Evolutionary conservation across 1,140 invertebrate species (phyloP), one percentile per base, ranked within the genome.

Genomic region (Papilio machaon): DNA sequence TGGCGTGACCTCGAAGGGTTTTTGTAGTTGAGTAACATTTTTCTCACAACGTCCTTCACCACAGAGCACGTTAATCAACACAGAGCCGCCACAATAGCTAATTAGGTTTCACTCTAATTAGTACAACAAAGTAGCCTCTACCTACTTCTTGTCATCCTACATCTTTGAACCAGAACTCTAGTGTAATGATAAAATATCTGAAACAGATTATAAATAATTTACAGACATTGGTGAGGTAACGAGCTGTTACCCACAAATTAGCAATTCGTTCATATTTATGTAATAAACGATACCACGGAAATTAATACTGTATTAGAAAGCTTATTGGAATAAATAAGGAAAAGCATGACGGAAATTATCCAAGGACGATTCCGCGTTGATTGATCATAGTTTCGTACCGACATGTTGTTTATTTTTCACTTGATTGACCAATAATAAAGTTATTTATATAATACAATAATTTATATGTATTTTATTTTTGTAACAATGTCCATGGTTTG

Each of bases 21-120:
- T 67, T 70, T 35, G 64, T 70, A 15, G 23, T 70, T 38, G 64
- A 35, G 2, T 13, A 70, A 30, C 64, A 70, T 70, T 70, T 70
- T 70, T 70, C 60, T 70, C 64, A 70, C 64, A 35, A 70, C 30
- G 64, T 70, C 64, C 64, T 35, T 70, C 64, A 70, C 64, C 30
- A 70, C 64, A 70, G 30, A 70, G 64, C 30, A 70, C 64, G 64
- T 70, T 70, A 38, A 70, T 70, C 64, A 70, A 70, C 64, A 64
- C 60, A 70, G 13, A 35, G 64, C 64, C 64, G 11, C 64, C 64
- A 70, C 64, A 70, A 70, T 70, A 70, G 64, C 64, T 70, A 70
- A 70, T 70, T 70, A 70, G 64, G 64, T 70, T 70, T 70, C 64
- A 35, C 64, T 70, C 23, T 70, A 70, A 35, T 70, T 70, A 70